Evolutionary conservation across 2,113 vertebrate species (phyloP), one percentile per base, ranked within the genome.

Genomic region (Capreolus pygargus): DNA sequence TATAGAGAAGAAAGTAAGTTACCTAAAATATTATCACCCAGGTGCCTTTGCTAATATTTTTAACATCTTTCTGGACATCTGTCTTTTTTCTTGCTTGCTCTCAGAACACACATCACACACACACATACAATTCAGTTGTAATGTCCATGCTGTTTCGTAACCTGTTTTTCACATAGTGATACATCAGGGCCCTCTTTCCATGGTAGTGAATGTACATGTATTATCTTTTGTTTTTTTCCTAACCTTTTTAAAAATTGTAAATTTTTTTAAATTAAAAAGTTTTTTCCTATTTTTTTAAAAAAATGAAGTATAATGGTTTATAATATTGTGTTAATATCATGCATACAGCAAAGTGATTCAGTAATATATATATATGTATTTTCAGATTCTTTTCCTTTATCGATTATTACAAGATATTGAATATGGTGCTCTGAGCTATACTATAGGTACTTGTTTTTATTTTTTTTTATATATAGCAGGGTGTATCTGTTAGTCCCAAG

Each of bases 101-200:
- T 78, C 7, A 6, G 6, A 36, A 33, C 27, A 13, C 23, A 5
- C 1, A 11, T 28, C 27, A 43, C 61, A 39, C 10, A 33, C 28
- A 33, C 25, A 8, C 0, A 1, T 5, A 1, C 14, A 2, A 58
- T 54, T 27, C 11, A n/a, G 36, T 16, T 16, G 4, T 30, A 13
- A 11, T 10, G 3, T 57, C 28, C 36, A 6, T 23, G 27, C 74
- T 91, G 21, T 28, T 92, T 84, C 13, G 17, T 81, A 33, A 90
- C 60, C 76, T 36, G 6, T 82, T 93, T 93, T 70, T 15, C 70
- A 50, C 21, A 10, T 55, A 39, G 64, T 45, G 25, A 6, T 52
- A 36, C 14, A 11, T 95, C 86, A 28, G 54, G 60, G 85, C 39
- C 76, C 47, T 96, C 79, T 84, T 97, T 61, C 76, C n/a, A 6